Conservation (phyloP, 2,113 vertebrate genomes). For the Romanogobio albipinnatus region DNA sequence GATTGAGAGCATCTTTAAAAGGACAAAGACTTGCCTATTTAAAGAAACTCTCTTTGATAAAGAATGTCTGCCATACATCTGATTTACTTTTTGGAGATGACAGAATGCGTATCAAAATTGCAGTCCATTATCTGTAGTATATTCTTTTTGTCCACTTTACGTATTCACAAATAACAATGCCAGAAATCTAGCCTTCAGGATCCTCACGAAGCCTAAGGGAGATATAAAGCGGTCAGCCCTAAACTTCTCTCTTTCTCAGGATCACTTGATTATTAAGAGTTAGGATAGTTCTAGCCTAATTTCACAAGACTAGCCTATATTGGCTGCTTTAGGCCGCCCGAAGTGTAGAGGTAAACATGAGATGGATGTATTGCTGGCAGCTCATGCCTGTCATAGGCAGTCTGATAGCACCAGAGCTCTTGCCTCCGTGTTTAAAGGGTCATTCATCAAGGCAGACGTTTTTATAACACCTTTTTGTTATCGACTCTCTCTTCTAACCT, state of each 20-base stretch:
- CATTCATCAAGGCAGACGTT: constrained; percentile 52
- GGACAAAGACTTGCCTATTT: constrained; percentile 14
- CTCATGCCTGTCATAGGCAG: constrained; percentile 21
- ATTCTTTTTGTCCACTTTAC: neutral
- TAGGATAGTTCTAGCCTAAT: neutral
- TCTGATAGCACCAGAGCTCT: constrained; percentile 46
- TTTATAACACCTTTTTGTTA: constrained; percentile 54
- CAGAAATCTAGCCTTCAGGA: neutral
- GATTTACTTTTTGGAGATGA: neutral
- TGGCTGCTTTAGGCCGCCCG: neutral
- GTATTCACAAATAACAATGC: neutral
- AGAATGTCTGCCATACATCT: neutral
- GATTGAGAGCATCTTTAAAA: constrained; percentile 13
- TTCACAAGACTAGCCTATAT: neutral
- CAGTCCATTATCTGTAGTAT: neutral
- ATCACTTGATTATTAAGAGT: neutral
- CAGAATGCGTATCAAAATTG: neutral
- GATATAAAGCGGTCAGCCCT: neutral
- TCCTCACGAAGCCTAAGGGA: neutral
- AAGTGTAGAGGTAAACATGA: constrained; percentile 34
- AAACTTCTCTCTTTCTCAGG: neutral
- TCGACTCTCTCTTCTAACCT: constrained; percentile 44
- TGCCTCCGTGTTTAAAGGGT: constrained; percentile 53
- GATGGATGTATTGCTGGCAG: constrained; percentile 26
- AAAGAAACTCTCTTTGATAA: constrained; percentile 11